These are phyloP conservation scores for Gadopsis bispinosus DNA, from an alignment of 2,797 vertebrate species.

Conservation along the genomic window DNA sequence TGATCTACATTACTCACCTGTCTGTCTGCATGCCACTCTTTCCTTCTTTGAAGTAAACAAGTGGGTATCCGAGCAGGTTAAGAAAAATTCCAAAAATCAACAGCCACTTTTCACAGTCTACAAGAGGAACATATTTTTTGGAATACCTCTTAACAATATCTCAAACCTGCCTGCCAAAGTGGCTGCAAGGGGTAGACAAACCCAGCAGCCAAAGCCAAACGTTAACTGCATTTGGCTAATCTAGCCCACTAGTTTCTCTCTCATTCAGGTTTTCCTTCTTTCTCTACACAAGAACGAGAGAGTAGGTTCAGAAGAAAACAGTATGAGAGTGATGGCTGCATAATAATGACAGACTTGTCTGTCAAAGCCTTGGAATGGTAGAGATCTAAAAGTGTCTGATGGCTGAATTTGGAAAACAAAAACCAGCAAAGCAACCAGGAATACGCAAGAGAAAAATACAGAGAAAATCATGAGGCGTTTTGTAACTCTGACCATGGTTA, in stretches of 20 bases:
- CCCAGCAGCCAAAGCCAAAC: conserved; percentile 19
- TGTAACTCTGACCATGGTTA: conserved; percentile 13
- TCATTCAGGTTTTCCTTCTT: conserved; percentile 35
- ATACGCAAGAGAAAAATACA: not conserved
- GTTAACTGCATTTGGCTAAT: conserved; percentile 31
- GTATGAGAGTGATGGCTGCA: conserved; percentile 22
- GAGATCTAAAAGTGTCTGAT: conserved; percentile 17
- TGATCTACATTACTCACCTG: not conserved
- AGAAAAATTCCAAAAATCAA: not conserved
- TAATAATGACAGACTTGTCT: not conserved
- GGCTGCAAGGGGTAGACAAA: conserved; percentile 5
- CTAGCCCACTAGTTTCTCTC: not conserved
- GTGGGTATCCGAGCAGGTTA: not conserved
- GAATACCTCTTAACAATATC: conserved; percentile 17
- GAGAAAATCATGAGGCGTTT: not conserved
- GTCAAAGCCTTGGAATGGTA: not conserved
- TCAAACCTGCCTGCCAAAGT: conserved; percentile 10
- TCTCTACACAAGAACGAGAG: conserved; percentile 12
- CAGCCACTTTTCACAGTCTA: conserved; percentile 15
- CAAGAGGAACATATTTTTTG: conserved; percentile 7
- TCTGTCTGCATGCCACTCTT: not conserved
- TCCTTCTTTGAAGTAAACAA: not conserved
- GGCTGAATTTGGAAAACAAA: not conserved
- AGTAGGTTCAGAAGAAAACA: conserved; percentile 37
- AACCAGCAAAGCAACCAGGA: not conserved